Evolutionary conservation across 2,113 vertebrate genomes (phyloP).

Genomic region (Hippoglossus stenolepis): DNA sequence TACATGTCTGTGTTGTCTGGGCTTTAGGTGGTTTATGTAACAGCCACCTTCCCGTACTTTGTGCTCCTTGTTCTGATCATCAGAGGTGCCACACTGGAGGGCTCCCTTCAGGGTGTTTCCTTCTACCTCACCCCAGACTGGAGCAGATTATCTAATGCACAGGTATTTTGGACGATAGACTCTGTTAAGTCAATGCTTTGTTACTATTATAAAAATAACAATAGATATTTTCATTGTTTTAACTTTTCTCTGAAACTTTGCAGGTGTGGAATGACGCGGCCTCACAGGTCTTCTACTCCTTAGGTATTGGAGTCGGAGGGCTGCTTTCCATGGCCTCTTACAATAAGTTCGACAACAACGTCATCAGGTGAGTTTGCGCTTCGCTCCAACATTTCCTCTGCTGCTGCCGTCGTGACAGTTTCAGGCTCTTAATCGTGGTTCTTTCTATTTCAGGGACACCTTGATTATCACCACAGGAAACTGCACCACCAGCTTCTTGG

Average conservation of each 20-base stretch:
- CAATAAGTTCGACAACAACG: constrained; percentile 89
- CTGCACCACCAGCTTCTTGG: constrained; percentile 85
- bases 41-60: constrained; percentile 85
- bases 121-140: constrained; percentile 86
- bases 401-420: background rate
- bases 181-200: background rate
- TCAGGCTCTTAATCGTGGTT: background rate
- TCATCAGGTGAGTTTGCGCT: constrained; percentile 80
- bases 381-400: background rate
- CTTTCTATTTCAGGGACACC: constrained; percentile 80
- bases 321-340: constrained; percentile 88
- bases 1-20: constrained; percentile 9
- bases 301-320: constrained; percentile 87
- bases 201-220: background rate
- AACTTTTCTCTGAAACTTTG: background rate
- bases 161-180: constrained; percentile 70
- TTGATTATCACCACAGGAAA: constrained; percentile 85
- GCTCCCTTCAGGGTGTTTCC: constrained; percentile 81
- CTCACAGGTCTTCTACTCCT: constrained; percentile 88
- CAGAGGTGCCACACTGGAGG: constrained; percentile 80
- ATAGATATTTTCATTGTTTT: background rate
- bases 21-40: constrained; percentile 84
- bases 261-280: constrained; percentile 89
- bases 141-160: constrained; percentile 80
- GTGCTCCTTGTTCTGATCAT: constrained; percentile 84